phyloP scores from a whole-genome alignment of 2,888 invertebrate species.

The Scrobipalpa costella region DNA sequence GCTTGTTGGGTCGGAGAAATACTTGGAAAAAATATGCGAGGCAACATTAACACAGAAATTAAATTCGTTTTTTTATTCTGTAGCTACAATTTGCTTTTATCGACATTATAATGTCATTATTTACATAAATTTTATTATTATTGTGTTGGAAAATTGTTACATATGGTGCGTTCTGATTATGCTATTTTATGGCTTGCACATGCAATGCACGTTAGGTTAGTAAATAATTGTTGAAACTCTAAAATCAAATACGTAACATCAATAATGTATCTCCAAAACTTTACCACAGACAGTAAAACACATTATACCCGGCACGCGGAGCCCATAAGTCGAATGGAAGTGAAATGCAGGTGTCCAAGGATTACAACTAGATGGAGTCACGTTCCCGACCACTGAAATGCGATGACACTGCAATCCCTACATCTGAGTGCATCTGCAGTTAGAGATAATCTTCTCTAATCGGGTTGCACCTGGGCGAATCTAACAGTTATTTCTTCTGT shows the following conservation, averaged over 20 bases:
- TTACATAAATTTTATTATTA: neutral
- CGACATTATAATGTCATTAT: constrained; percentile 12
- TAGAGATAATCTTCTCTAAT: constrained; percentile 50
- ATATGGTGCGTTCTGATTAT: too few relatives aligned
- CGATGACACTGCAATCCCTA: constrained; percentile 73
- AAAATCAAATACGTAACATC: too few relatives aligned
- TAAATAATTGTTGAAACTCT: too few relatives aligned
- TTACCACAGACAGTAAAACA: neutral
- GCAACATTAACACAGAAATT: constrained; percentile 10
- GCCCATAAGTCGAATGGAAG: constrained; percentile 18
- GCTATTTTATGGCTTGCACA: too few relatives aligned
- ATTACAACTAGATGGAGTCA: constrained; percentile 74
- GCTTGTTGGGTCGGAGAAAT: neutral
- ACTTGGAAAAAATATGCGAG: constrained; percentile 9
- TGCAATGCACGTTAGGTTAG: too few relatives aligned
- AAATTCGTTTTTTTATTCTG: neutral
- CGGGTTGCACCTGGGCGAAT: constrained; percentile 33
- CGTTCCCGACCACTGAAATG: constrained; percentile 64
- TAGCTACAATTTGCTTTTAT: neutral
- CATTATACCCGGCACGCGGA: neutral
- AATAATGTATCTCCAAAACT: too few relatives aligned
- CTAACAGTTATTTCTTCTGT: constrained; percentile 18
- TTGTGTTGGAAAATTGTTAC: too few relatives aligned
- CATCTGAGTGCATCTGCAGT: constrained; percentile 49
- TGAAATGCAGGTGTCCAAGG: constrained; percentile 74